Evolutionary conservation across 2,888 invertebrate species (phyloP), one percentile per base, ranked within the genome.

Genomic region (Yponomeuta sedellus): DNA sequence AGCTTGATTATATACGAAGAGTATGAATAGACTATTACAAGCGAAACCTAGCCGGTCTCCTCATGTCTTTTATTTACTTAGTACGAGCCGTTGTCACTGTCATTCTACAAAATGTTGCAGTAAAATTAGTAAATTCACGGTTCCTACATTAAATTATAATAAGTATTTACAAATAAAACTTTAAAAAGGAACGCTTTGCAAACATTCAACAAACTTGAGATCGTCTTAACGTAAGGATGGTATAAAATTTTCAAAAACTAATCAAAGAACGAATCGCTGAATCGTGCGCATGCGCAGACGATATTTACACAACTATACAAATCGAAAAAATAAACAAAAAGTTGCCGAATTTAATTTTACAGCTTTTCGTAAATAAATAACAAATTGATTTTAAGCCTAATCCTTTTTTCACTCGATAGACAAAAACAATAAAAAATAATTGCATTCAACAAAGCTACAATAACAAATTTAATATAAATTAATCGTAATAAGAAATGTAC

Each of bases 171-270:
- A 91, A 88, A 89, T 90, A 89, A 91, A 91, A 88, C 89, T 89
- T 90, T 90, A 86, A 88, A 52, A 88, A 89, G 89, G 90, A 91
- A 90, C 90, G 89, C 90, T 90, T 90, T 88, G 88, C 87, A 90
- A 90, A 89, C 88, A 89, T 89, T 88, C 89, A 90, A 90, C 89
- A 89, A 88, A 89, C 87, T 89, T 90, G 90, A 90, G 90, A 91
- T 90, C 90, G 89, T 89, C 88, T 90, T 90, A 90, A 88, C 85
- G 83, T 90, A 88, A 85, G 85, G 88, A 89, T 89, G 89, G 89
- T 91, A 89, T 86, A 89, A 85, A 85, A 80, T 81, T 84, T 84
- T 77, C 75, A 78, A 80, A 81, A 86, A 82, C 44, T 12, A 85
- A 84, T 85, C 81, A 81, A 83, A 85, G 86, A 63, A 85, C 85